These are phyloP conservation scores for Brachystomella parvula DNA, from an alignment of 1,140 invertebrate species.

Conservation along the genomic window DNA sequence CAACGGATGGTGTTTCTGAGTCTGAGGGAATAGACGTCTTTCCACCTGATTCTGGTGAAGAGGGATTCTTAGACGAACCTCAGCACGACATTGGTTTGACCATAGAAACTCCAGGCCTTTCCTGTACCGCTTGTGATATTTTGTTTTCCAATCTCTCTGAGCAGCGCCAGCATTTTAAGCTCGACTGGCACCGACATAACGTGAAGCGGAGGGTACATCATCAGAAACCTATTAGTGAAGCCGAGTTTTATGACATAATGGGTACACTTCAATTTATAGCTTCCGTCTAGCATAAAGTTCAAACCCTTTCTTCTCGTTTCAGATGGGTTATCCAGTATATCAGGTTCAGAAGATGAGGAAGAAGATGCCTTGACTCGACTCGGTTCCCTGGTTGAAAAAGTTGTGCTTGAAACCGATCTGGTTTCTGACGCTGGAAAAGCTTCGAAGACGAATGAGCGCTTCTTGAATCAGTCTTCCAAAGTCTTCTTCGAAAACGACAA, in stretches of 20 bases:
- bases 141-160: conserved; percentile 27
- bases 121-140: conserved; percentile 34
- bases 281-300: neutral
- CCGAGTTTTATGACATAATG: conserved; percentile 47
- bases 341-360: conserved; percentile 49
- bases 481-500: conserved; percentile 55
- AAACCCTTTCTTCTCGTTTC: conserved; percentile 18
- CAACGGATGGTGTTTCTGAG: no score
- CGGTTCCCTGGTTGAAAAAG: conserved; percentile 42
- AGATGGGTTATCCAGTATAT: conserved; percentile 69
- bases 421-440: neutral
- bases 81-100: no score
- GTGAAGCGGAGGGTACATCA: conserved; percentile 56
- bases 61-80: no score
- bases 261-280: conserved; percentile 16
- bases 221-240: conserved; percentile 50
- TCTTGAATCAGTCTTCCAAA: conserved; percentile 11
- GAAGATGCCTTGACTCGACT: conserved; percentile 38
- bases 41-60: no score
- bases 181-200: conserved; percentile 66
- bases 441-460: neutral
- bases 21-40: no score
- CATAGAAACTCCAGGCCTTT: conserved; percentile 9
- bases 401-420: neutral
- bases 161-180: conserved; percentile 55